Evolutionary conservation across 2,888 invertebrate species (phyloP).

Genomic region (Hylaea fasciaria): DNA sequence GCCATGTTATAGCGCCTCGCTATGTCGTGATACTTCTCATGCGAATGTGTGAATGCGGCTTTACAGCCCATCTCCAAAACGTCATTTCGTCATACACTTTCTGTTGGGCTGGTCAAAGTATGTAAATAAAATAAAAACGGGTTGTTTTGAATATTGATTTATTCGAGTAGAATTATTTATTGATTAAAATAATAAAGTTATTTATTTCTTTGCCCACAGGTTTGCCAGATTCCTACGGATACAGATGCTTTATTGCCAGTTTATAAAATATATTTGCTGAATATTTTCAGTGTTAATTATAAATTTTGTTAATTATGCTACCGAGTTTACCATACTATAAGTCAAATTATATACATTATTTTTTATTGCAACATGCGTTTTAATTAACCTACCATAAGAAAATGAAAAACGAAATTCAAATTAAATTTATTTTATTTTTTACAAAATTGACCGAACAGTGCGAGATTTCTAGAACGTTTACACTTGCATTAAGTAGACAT

Average conservation of each 20-base stretch:
- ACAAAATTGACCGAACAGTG: constrained; percentile 86
- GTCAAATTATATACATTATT: constrained; percentile 84
- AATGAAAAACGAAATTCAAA: constrained; percentile 72
- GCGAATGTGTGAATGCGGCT: no score
- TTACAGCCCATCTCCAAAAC: no score
- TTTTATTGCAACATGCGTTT: constrained; percentile 76
- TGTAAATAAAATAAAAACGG: background rate
- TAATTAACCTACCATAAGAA: constrained; percentile 28
- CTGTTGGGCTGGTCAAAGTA: background rate
- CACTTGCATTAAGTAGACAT: constrained; percentile 85
- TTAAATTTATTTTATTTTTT: constrained; percentile 83
- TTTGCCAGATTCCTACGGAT: constrained; percentile 63
- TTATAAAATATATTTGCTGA: constrained; percentile 81
- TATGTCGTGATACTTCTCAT: no score
- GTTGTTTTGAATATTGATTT: constrained; percentile 3
- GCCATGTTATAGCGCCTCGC: no score
- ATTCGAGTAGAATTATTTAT: constrained; percentile 4
- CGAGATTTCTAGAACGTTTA: constrained; percentile 85
- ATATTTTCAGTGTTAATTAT: constrained; percentile 83
- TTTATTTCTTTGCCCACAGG: constrained; percentile 61
- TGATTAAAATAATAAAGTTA: constrained; percentile 21
- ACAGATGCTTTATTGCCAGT: constrained; percentile 82
- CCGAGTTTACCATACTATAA: constrained; percentile 82
- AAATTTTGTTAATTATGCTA: constrained; percentile 83
- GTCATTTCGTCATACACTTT: no score